Base-by-base conservation (phyloP, 2,888 invertebrate species). In the Yponomeuta evonymella region DNA sequence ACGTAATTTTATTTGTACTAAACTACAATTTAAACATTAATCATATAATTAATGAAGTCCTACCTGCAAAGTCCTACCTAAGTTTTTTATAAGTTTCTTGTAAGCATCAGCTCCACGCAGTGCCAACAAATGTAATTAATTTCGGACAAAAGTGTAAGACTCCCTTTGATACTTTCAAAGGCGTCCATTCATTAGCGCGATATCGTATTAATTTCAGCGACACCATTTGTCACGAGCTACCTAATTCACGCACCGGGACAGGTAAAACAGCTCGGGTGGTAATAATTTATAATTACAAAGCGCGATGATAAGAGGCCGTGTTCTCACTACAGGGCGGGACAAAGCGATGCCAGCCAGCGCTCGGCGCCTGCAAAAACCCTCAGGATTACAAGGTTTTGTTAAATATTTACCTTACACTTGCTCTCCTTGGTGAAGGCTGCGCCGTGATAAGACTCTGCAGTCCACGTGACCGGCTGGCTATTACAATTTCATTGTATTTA, bases 391-490 rank as follows among this genome's bases (percentile, higher is more conserved):
- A 76, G 79, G 82, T 83, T 81, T 81, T 79, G 81, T 81, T 83
- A 87, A 89, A 89, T 87, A 88, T 88, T 87, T 86, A 84, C 83
- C 81, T 80, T 83, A 83, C 83, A 85, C 83, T 86, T 82, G 79
- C 78, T 78, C 72, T 33, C 75, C 58, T 71, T 70, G 69, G 68
- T 48, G 67, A 69, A 70, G 67, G 15, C 67, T 65, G 72, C 69
- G 66, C 48, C 48, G 66, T 48, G 71, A 71, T 71, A 71, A 71
- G 69, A 71, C 36, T 68, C 63, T 48, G 48, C 68, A 51, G 51
- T 58, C 51, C 29, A 33, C 68, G 51, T 29, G 68, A 51, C 48
- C 23, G 30, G n/a, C 65, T 11, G 63, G 29, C 29, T 65, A 65
- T 65, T 65, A 33, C 23, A 29, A 15, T 33, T 33, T 48, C 68